Evolutionary conservation across 2,888 invertebrate genomes (phyloP).

Genomic region (Tineola bisselliella): DNA sequence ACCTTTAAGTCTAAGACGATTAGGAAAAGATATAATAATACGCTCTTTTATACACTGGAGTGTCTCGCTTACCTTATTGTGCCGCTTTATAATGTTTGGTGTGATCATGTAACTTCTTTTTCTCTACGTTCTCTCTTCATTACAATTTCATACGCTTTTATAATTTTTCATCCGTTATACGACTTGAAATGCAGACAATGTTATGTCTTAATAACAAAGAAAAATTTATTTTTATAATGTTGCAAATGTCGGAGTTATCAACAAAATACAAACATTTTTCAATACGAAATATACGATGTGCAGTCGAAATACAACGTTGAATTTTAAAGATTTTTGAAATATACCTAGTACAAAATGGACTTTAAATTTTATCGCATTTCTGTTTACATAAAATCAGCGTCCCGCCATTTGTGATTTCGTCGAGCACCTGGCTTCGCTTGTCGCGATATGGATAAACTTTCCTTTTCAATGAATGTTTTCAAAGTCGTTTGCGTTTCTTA

Average conservation of each 20-base stretch:
- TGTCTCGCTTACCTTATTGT: slow-evolving; percentile 62
- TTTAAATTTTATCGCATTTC: background rate
- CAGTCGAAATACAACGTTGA: too few species aligned
- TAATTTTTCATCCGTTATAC: background rate
- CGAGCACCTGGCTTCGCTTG: slow-evolving; percentile 35
- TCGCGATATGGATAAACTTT: slow-evolving; percentile 38
- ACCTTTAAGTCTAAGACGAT: slow-evolving; percentile 23
- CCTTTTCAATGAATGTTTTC: slow-evolving; percentile 57
- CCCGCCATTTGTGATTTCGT: background rate
- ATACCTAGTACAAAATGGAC: too few species aligned
- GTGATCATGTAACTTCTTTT: slow-evolving; percentile 16
- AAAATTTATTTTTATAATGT: too few species aligned
- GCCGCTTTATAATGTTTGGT: slow-evolving; percentile 64
- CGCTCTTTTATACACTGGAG: slow-evolving; percentile 23
- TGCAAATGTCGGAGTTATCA: too few species aligned
- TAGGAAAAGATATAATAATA: slow-evolving; percentile 25
- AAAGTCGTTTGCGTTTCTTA: slow-evolving; percentile 58
- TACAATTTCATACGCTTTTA: background rate
- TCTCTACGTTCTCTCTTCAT: background rate
- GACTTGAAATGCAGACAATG: background rate
- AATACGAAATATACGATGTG: too few species aligned
- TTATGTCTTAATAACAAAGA: background rate
- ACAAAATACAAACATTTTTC: too few species aligned
- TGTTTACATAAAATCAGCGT: slow-evolving; percentile 10
- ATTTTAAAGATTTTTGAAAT: too few species aligned